Conservation (phyloP, 30 jellyfish, hydroid and myxozoan genomes). For the Mastigias papua region DNA sequence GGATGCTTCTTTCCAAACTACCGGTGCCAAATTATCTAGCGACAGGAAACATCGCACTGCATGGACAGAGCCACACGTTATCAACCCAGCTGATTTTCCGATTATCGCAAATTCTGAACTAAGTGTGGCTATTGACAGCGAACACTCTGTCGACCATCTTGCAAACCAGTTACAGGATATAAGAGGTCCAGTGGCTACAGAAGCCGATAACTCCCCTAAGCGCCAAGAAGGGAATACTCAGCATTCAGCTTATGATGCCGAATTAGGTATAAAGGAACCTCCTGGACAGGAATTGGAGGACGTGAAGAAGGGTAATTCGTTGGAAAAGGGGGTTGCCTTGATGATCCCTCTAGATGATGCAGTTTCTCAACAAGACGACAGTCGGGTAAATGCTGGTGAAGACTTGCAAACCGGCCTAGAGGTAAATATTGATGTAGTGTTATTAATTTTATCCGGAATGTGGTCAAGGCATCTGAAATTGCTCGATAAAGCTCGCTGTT, state of each 20-base stretch:
- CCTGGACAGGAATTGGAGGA: background rate
- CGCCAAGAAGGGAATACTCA: background rate
- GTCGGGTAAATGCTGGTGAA: background rate
- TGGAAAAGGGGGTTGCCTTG: slow-evolving; percentile 6
- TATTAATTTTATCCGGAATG: too few relatives aligned
- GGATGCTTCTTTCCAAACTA: background rate
- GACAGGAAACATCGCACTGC: slow-evolving; percentile 11
- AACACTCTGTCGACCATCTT: background rate
- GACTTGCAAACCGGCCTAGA: slow-evolving; percentile 9
- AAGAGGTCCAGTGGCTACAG: too few relatives aligned
- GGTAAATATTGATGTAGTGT: too few relatives aligned
- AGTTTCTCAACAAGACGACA: background rate
- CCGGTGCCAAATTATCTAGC: background rate
- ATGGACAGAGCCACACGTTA: slow-evolving; percentile 17
- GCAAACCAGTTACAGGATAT: too few relatives aligned
- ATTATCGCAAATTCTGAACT: background rate
- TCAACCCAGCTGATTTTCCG: slow-evolving; percentile 22
- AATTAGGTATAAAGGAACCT: background rate
- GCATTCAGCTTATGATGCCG: background rate
- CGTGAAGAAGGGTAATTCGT: background rate
- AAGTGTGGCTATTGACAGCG: background rate
- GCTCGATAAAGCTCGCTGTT: too few relatives aligned
- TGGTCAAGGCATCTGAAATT: too few relatives aligned
- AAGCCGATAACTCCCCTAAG: background rate
- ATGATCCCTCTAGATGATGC: slow-evolving; percentile 17